phyloP scores from a whole-genome alignment of 1,140 invertebrate species.

The Battus philenor region DNA sequence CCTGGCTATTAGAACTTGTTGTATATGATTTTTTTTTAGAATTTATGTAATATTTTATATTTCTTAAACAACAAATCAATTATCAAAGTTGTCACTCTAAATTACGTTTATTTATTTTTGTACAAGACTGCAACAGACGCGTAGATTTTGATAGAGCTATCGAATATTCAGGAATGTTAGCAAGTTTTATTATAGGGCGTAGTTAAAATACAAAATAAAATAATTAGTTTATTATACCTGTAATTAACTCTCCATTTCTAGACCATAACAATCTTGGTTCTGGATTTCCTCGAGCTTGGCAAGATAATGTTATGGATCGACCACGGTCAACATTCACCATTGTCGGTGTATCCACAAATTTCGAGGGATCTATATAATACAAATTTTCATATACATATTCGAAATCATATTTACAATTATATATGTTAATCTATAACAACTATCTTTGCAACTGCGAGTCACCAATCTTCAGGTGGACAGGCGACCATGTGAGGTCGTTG shows the following conservation, averaged over 20 bases:
- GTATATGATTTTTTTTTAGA: too few relatives aligned
- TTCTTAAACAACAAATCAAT: too few relatives aligned
- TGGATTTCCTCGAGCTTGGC: constrained; percentile 51
- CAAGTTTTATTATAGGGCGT: too few relatives aligned
- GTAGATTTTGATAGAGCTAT: too few relatives aligned
- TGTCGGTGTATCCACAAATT: constrained; percentile 38
- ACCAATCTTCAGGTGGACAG: not conserved
- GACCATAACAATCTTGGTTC: constrained; percentile 50
- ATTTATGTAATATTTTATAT: too few relatives aligned
- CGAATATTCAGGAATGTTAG: too few relatives aligned
- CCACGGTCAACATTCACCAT: constrained; percentile 42
- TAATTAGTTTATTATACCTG: constrained; percentile 33
- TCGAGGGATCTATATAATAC: constrained; percentile 41
- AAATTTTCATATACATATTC: not conserved
- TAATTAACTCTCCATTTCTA: constrained; percentile 42
- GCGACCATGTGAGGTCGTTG: too few relatives aligned
- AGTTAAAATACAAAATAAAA: too few relatives aligned
- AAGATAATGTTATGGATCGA: constrained; percentile 50
- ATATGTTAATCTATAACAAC: not conserved
- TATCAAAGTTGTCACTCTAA: too few relatives aligned
- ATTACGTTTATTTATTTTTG: too few relatives aligned
- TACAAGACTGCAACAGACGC: too few relatives aligned
- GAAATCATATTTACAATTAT: not conserved
- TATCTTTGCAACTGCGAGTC: not conserved
- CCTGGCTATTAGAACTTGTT: too few relatives aligned